Evolutionary conservation across 2,113 vertebrate genomes (phyloP).

Genomic region (Macaca fascicularis): DNA sequence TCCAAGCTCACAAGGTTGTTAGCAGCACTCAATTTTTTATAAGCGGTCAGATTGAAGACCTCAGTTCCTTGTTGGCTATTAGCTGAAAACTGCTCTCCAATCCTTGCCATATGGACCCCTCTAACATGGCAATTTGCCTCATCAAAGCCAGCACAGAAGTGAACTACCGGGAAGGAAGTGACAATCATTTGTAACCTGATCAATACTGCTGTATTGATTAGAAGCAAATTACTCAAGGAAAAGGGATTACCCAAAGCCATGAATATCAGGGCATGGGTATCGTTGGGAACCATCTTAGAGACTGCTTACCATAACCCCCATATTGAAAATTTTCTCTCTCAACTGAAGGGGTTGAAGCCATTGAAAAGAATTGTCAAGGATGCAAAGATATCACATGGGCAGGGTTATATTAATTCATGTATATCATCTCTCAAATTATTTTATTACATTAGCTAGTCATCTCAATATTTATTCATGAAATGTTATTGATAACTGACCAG

Average conservation of each 20-base stretch:
- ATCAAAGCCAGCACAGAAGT: not conserved
- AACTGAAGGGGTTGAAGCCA: not conserved
- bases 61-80: not conserved
- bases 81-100: not conserved
- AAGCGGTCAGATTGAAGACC: not conserved
- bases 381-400: not conserved
- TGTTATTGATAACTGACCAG: not conserved
- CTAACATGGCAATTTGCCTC: not conserved
- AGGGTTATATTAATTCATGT: not conserved
- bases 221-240: not conserved
- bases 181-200: not conserved
- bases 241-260: not conserved
- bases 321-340: not conserved
- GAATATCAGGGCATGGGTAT: not conserved
- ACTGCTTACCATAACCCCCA: not conserved
- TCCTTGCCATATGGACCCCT: not conserved
- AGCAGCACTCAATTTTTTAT: not conserved
- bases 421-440: not conserved
- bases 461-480: not conserved
- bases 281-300: not conserved
- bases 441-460: not conserved
- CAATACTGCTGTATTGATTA: not conserved
- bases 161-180: not conserved
- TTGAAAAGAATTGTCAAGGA: not conserved
- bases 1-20: not conserved